Evolutionary conservation across 2,888 invertebrate genomes (phyloP), one percentile per base, ranked within the genome.

Genomic region (Trachelus troglodyta): DNA sequence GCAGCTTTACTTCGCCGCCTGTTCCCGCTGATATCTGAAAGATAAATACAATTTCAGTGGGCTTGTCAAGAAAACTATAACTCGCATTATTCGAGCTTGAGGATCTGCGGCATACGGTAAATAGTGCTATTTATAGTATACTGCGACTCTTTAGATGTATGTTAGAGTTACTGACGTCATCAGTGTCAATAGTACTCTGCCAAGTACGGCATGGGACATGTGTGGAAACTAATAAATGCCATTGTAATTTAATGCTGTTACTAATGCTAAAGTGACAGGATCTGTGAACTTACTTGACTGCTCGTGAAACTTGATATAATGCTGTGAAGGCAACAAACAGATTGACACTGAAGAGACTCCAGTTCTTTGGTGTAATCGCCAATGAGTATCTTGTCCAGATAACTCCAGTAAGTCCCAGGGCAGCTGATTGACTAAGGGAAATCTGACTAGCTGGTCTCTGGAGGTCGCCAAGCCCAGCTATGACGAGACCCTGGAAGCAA

Each of bases 371-470:
- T 86, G 96, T 97, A 88, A 99, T 99, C 34, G 98, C 98, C 82
- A 99, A 92, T 0, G 99, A 99, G 91, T 99, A 95, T 81, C 99
- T 94, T 12, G 98, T 97, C 99, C 99, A 99, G 86, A 99, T 96
- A 35, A 96, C 87, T 37, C 98, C 98, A 33, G 99, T 99, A 4
- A 96, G 95, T 30, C 96, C 96, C 77, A 99, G 93, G 12, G 98
- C 96, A 30, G 92, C 92, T 34, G 97, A 96, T 92, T 98, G 98
- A 73, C 95, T 93, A 71, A 97, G 86, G 87, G 98, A 98, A 79
- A 99, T 93, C 89, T 95, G 95, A 85, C 97, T 97, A 31, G 97
- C 98, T 69, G 99, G 99, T 84, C 99, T 94, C 77, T 94, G 93
- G 87, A 98, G 93, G 92, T 99, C 99, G 86, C 97, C 96, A 81